Conservation (phyloP, 2,888 invertebrate species). For the Aphidoletes aphidimyza region DNA sequence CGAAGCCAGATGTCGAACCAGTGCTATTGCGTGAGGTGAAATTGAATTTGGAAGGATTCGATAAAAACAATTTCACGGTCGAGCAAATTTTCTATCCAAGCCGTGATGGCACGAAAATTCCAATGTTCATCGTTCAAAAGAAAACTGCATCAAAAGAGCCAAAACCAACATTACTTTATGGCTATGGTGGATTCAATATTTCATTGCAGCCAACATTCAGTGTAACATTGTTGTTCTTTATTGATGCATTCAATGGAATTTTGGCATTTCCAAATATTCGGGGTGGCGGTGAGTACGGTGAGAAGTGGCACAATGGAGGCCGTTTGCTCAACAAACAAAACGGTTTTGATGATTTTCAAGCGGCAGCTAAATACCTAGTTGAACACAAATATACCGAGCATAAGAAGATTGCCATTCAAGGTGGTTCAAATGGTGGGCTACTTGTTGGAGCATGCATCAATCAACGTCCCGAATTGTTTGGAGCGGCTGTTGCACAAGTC, state of each 20-base stretch:
- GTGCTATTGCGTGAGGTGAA: conserved; percentile 84
- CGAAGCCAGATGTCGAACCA: conserved; percentile 71
- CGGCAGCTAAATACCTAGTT: conserved; percentile 89
- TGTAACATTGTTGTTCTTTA: conserved; percentile 85
- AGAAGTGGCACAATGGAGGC: conserved; percentile 96
- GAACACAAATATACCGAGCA: conserved; percentile 80
- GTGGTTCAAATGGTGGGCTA: conserved; percentile 97
- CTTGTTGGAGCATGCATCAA: conserved; percentile 95
- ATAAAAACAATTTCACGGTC: conserved; percentile 81
- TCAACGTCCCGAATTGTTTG: conserved; percentile 94
- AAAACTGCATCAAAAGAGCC: conserved; percentile 69
- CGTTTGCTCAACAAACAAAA: conserved; percentile 94
- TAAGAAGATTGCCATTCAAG: conserved; percentile 85
- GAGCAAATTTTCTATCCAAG: conserved; percentile 92
- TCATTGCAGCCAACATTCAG: conserved; percentile 91
- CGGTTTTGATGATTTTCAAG: conserved; percentile 95
- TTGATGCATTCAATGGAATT: conserved; percentile 89
- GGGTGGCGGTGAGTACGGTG: conserved; percentile 98
- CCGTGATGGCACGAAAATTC: conserved; percentile 92
- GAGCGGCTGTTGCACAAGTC: conserved; percentile 92
- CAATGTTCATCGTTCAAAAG: conserved; percentile 92
- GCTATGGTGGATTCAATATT: conserved; percentile 97
- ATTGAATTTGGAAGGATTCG: conserved; percentile 81
- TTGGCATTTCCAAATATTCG: conserved; percentile 93
- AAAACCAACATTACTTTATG: conserved; percentile 90